A percentile compares a stretch with the other conserved stretches of the same genome.
phyloP scores from a whole-genome alignment of 2,113 vertebrate species.

The Pedetes capensis region DNA sequence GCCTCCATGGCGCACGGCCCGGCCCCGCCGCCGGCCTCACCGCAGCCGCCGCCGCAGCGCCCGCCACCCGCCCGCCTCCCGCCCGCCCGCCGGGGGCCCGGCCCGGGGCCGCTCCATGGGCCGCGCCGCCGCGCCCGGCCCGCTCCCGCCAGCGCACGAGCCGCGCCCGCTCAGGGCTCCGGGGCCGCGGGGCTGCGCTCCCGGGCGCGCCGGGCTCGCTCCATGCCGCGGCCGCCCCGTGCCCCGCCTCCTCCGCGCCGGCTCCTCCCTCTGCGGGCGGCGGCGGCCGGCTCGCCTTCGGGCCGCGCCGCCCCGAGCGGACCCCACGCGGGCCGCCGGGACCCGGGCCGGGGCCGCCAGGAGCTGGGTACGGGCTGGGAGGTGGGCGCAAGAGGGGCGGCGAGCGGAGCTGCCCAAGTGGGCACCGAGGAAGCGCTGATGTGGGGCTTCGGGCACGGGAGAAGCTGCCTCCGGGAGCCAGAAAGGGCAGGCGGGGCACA shows the following conservation, averaged over 20 bases:
- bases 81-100: constrained; percentile 74
- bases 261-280: constrained; percentile 75
- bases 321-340: not conserved
- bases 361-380: not conserved
- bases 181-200: constrained; percentile 75
- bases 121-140: constrained; percentile 75
- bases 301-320: not conserved
- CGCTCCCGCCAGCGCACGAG: constrained; percentile 71
- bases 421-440: not conserved
- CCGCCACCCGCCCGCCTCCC: constrained; percentile 59
- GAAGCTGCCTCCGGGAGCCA: not conserved
- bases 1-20: constrained; percentile 72
- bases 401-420: not conserved
- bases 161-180: constrained; percentile 75
- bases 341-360: not conserved
- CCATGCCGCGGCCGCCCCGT: constrained; percentile 62
- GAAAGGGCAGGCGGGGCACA: not conserved
- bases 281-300: constrained; percentile 39
- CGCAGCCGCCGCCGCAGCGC: constrained; percentile 79
- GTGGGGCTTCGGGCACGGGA: not conserved
- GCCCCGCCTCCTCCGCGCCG: constrained; percentile 68
- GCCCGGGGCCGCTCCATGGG: constrained; percentile 76
- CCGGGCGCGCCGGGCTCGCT: constrained; percentile 70
- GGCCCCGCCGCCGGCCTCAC: constrained; percentile 70
- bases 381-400: not conserved